Evolutionary conservation across 2,797 vertebrate species (phyloP), one percentile per base, ranked within the genome.

Genomic region (Thaleichthys pacificus): DNA sequence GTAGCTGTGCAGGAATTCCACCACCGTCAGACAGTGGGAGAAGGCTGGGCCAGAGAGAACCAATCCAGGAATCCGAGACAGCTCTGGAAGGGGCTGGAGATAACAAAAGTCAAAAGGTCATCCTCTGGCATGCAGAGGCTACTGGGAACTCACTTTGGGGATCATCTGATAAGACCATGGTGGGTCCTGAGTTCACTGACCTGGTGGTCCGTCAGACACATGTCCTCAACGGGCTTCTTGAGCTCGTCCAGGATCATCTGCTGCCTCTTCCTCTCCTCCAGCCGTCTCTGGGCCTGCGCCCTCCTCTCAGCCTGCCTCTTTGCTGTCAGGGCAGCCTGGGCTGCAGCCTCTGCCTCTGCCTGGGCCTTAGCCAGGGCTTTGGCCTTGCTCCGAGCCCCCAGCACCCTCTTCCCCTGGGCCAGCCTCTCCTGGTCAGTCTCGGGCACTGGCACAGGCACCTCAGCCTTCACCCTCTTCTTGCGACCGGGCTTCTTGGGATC

Each of bases 171-270:
- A 0, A 4, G 21, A 21, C 17, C 35, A 0, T 49, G 35, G 9
- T 0, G 19, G 3, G 38, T 42, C 8, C 8, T 14, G 60, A 22
- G 24, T 2, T 21, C 58, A 72, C 86, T 79, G 49, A 97, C 97
- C 91, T 96, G 95, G 80, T 97, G 97, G 85, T 98, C 97, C 21
- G 94, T 91, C 71, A 98, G 90, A 88, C 97, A 98, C 97, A 99
- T 98, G 83, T 99, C 97, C 85, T 98, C 97, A 0, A 94, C 90
- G 66, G 97, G 97, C 77, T 97, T 99, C 92, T 96, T 98, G 89
- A 98, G 93, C 85, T 99, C 97, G 61, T 99, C 97, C 69, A 96
- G 83, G 54, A 98, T 96, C 72, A 95, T 85, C 89, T 96, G 96
- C 80, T 98, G 97, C 72, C 95, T 93, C 84, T 91, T 96, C 22